These are phyloP conservation scores for Neolamprologus sp. DNA, from an alignment of 2,113 vertebrate species.

Conservation along the genomic window DNA sequence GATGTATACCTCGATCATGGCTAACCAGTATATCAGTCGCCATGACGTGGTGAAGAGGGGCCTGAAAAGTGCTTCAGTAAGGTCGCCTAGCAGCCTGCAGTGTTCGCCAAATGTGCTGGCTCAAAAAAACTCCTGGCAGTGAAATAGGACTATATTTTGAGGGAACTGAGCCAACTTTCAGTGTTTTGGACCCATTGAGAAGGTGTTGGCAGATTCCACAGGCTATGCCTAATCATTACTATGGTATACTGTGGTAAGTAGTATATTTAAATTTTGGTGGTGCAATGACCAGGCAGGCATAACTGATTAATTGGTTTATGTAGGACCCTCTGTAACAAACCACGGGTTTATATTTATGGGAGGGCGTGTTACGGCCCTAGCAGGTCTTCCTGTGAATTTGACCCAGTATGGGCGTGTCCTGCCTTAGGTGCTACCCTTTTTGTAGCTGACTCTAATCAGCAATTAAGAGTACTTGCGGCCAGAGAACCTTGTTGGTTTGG, in stretches of 20 bases:
- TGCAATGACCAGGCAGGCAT: not conserved
- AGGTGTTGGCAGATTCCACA: not conserved
- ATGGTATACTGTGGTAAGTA: not conserved
- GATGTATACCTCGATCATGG: not conserved
- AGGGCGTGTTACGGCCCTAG: not conserved
- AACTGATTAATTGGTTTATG: not conserved
- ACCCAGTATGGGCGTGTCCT: not conserved
- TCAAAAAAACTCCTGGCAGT: not conserved
- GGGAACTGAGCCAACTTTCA: not conserved
- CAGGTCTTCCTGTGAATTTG: not conserved
- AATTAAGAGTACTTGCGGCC: not conserved
- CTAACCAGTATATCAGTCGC: not conserved
- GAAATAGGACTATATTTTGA: not conserved
- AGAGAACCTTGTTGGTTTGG: not conserved
- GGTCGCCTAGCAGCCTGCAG: not conserved
- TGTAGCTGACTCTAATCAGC: not conserved
- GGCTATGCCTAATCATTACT: not conserved
- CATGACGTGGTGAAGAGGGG: not conserved
- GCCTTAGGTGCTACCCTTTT: not conserved
- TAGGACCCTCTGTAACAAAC: not conserved
- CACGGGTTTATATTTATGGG: not conserved
- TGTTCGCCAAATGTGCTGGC: not conserved
- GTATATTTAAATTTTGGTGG: not conserved
- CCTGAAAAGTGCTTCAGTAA: not conserved
- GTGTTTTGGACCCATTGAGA: not conserved